phyloP scores from a whole-genome alignment of 2,888 invertebrate species.

The Acrobasis suavella region DNA sequence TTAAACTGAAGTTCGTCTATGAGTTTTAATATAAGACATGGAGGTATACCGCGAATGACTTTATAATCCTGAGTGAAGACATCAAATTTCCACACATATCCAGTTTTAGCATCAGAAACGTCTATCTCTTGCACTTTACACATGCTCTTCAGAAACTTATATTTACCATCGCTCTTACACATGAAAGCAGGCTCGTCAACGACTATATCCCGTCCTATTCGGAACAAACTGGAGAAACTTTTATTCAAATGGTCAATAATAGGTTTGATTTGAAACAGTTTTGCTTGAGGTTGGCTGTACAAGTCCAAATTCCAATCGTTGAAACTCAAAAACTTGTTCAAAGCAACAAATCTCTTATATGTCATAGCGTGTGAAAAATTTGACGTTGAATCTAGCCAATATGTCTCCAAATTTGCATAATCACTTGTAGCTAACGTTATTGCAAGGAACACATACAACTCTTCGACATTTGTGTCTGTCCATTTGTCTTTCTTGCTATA shows the following conservation, averaged over 20 bases:
- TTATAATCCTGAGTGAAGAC: neutral
- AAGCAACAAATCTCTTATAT: neutral
- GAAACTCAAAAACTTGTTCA: conserved; percentile 9
- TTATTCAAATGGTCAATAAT: conserved; percentile 5
- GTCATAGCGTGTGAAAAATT: neutral
- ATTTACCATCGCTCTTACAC: neutral
- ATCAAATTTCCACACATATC: conserved; percentile 37
- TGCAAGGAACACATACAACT: conserved; percentile 8
- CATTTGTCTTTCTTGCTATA: neutral
- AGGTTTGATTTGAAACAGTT: neutral
- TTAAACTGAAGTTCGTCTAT: neutral
- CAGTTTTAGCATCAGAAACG: conserved; percentile 4
- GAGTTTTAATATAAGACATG: neutral
- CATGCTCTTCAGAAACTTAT: neutral
- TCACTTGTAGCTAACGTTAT: conserved; percentile 9
- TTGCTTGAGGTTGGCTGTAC: neutral
- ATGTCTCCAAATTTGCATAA: neutral
- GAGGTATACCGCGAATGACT: conserved; percentile 5
- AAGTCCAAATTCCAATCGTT: neutral
- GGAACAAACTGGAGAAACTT: conserved; percentile 9
- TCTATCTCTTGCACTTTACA: conserved; percentile 1
- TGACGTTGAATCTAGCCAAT: neutral
- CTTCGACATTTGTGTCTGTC: conserved; percentile 1
- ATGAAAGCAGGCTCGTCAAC: conserved; percentile 2
- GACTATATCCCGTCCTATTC: conserved; percentile 3